These are phyloP conservation scores for Meteorus colon DNA, from an alignment of 2,888 invertebrate species.

Conservation along the genomic window DNA sequence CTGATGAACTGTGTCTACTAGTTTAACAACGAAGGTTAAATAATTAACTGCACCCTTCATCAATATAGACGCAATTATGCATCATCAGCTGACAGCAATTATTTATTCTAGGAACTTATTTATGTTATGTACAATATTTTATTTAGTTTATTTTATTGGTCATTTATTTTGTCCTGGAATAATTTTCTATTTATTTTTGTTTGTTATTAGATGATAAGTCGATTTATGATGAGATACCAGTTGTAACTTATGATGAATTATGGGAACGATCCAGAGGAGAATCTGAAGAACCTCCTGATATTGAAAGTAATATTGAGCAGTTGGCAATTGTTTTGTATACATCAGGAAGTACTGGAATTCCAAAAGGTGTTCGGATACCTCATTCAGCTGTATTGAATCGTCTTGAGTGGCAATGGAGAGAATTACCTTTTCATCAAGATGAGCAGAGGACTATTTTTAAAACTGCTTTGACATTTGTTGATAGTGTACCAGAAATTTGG, in stretches of 20 bases:
- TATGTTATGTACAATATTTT: background rate
- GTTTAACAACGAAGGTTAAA: slow-evolving; percentile 1
- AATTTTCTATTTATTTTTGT: background rate
- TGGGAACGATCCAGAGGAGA: slow-evolving; percentile 73
- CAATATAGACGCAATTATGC: background rate
- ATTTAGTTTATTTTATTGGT: background rate
- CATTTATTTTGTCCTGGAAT: background rate
- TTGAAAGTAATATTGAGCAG: slow-evolving; percentile 73
- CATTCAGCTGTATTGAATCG: slow-evolving; percentile 87
- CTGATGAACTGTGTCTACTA: background rate
- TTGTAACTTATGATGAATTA: slow-evolving; percentile 75
- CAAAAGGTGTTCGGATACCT: slow-evolving; percentile 89
- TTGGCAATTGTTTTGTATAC: slow-evolving; percentile 87
- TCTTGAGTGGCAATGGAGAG: slow-evolving; percentile 90
- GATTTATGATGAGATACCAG: slow-evolving; percentile 58
- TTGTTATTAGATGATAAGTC: slow-evolving; percentile 55
- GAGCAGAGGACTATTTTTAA: slow-evolving; percentile 89
- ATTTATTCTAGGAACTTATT: slow-evolving; percentile 24
- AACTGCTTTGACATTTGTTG: slow-evolving; percentile 93
- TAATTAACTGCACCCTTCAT: slow-evolving; percentile 19
- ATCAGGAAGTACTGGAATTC: slow-evolving; percentile 92
- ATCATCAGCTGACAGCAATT: slow-evolving; percentile 2
- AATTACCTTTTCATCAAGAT: slow-evolving; percentile 82
- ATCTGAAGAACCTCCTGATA: slow-evolving; percentile 70
- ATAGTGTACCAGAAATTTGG: slow-evolving; percentile 92